Evolutionary conservation across 2,888 invertebrate genomes (phyloP).

Genomic region (Hydrotaea diabolus): DNA sequence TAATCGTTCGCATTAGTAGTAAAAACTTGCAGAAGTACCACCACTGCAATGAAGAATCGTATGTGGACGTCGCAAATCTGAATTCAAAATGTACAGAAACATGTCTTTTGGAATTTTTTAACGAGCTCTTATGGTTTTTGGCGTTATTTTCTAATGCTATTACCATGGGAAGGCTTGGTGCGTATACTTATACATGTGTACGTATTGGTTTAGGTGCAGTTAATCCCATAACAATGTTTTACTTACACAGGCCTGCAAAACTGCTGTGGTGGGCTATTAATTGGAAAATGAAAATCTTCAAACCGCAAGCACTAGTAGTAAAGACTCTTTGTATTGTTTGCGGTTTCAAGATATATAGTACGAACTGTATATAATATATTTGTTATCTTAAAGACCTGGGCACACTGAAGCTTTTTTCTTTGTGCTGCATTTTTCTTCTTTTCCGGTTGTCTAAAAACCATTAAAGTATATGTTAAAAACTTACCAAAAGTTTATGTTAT

Average conservation of each 20-base stretch:
- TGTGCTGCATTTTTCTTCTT: too few relatives aligned
- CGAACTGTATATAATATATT: too few relatives aligned
- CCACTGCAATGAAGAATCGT: neutral
- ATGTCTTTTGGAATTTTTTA: constrained; percentile 9
- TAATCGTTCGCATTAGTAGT: constrained; percentile 32
- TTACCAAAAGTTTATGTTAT: too few relatives aligned
- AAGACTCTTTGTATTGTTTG: too few relatives aligned
- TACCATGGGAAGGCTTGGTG: neutral
- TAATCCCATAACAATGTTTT: constrained; percentile 34
- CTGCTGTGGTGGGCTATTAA: neutral
- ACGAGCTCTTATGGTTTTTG: constrained; percentile 1
- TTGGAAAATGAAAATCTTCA: too few relatives aligned
- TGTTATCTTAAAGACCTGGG: too few relatives aligned
- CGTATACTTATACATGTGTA: neutral
- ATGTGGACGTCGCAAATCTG: neutral
- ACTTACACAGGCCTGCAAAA: neutral
- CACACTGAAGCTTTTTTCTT: too few relatives aligned
- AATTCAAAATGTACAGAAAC: neutral
- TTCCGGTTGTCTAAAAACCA: too few relatives aligned
- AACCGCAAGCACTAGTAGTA: too few relatives aligned
- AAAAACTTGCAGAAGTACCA: neutral
- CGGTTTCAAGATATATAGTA: too few relatives aligned
- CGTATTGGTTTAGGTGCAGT: constrained; percentile 56
- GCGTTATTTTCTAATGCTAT: neutral
- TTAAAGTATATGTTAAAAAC: too few relatives aligned